Percentiles rank a stretch among this genome's conserved stretches.
Evolutionary conservation across 2,797 vertebrate genomes (phyloP).

Genomic region (Sebastolobus altivelis): DNA sequence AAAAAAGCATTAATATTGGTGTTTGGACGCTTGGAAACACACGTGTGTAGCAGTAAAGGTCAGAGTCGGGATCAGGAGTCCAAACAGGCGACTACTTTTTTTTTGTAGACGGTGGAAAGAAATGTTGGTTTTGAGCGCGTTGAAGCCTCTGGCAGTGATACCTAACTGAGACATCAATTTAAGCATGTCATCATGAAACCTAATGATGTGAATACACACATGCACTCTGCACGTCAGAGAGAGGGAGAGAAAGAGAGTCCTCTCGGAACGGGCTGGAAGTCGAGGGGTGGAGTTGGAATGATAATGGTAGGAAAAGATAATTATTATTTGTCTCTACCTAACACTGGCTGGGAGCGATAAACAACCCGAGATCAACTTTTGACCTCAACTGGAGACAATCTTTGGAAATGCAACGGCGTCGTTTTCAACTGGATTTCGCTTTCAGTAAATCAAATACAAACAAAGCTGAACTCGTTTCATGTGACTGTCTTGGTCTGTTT

Average conservation of each 20-base stretch:
- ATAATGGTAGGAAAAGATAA: constrained; percentile 49
- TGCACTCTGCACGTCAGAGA: constrained; percentile 23
- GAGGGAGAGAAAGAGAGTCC: not conserved
- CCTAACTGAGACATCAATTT: constrained; percentile 25
- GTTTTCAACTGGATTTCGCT: constrained; percentile 13
- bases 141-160: constrained; percentile 26
- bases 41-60: not conserved
- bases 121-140: constrained; percentile 6
- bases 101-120: constrained; percentile 9
- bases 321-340: constrained; percentile 48
- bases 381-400: constrained; percentile 22
- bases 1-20: not conserved
- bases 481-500: constrained; percentile 5
- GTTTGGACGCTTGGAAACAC: not conserved
- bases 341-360: constrained; percentile 28
- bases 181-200: constrained; percentile 33
- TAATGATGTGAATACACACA: constrained; percentile 41
- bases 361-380: constrained; percentile 43
- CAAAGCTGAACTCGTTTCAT: not conserved
- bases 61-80: constrained; percentile 14
- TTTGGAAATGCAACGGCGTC: not conserved
- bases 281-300: constrained; percentile 57
- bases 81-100: not conserved
- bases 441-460: not conserved
- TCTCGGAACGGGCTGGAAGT: constrained; percentile 14